Evolutionary conservation across 2,888 invertebrate species (phyloP).

Genomic region (Aleiodes testaceus): DNA sequence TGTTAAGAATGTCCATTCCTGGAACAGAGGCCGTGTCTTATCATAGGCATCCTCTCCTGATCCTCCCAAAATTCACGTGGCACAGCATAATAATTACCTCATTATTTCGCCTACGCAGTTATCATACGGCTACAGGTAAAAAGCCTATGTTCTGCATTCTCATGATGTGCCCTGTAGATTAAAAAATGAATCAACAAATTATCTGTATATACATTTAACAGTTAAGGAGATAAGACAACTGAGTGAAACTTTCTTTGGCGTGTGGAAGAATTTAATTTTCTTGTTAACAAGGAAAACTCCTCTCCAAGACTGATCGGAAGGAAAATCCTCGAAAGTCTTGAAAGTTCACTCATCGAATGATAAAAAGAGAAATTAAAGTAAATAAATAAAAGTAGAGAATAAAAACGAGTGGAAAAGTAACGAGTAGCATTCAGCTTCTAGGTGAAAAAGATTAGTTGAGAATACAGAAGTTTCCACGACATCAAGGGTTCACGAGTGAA

Average conservation of each 20-base stretch:
- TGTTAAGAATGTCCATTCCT: constrained; percentile 66
- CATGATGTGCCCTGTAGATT: neutral
- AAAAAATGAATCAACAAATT: constrained; percentile 48
- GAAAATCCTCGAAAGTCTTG: too few relatives aligned
- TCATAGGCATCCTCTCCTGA: constrained; percentile 69
- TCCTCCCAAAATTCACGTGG: constrained; percentile 67
- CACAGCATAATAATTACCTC: constrained; percentile 72
- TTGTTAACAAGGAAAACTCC: neutral
- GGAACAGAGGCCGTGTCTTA: constrained; percentile 67
- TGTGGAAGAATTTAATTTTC: neutral
- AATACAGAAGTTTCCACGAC: too few relatives aligned
- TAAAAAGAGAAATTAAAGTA: too few relatives aligned
- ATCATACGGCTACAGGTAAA: constrained; percentile 46
- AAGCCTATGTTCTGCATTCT: constrained; percentile 51
- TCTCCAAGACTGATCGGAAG: too few relatives aligned
- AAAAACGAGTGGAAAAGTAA: too few relatives aligned
- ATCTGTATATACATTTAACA: constrained; percentile 34
- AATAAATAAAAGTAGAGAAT: too few relatives aligned
- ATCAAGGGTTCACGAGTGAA: too few relatives aligned
- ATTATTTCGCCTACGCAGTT: constrained; percentile 60
- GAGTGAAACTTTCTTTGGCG: too few relatives aligned
- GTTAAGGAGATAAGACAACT: neutral
- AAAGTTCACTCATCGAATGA: too few relatives aligned
- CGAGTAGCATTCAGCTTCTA: too few relatives aligned
- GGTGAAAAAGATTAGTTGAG: too few relatives aligned